Conservation (phyloP, 2,113 vertebrate genomes). For the Myotis lucifugus region DNA sequence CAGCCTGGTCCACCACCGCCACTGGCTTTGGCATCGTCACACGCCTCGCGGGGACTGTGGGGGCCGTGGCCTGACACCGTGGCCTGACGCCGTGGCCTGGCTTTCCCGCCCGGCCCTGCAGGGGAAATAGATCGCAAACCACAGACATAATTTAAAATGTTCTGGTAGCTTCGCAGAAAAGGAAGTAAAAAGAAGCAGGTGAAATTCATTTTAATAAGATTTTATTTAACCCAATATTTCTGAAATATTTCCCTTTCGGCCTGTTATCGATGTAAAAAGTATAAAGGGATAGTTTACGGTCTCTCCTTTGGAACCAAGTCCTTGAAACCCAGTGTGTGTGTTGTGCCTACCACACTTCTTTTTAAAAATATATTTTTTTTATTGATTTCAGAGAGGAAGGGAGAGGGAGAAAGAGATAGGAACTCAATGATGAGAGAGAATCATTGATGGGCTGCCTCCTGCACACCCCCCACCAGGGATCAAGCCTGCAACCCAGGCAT, state of each 20-base stretch:
- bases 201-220: neutral
- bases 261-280: neutral
- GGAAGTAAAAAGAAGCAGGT: neutral
- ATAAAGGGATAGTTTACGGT: neutral
- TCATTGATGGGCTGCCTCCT: too few species aligned
- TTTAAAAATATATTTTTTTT: too few species aligned
- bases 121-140: neutral
- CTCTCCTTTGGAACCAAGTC: too few species aligned
- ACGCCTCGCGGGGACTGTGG: fast-evolving
- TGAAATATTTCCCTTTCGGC: neutral
- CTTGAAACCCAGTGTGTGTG: neutral
- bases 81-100: fast-evolving
- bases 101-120: neutral
- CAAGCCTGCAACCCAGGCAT: too few species aligned
- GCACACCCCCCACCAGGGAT: too few species aligned
- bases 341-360: too few species aligned
- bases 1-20: neutral
- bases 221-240: neutral
- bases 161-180: neutral
- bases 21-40: neutral
- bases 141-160: neutral
- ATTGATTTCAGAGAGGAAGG: too few species aligned
- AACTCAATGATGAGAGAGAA: too few species aligned
- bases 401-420: too few species aligned
- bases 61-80: too few species aligned